phyloP scores from a whole-genome alignment of 1,140 invertebrate genomes.

The Samia ricini region DNA sequence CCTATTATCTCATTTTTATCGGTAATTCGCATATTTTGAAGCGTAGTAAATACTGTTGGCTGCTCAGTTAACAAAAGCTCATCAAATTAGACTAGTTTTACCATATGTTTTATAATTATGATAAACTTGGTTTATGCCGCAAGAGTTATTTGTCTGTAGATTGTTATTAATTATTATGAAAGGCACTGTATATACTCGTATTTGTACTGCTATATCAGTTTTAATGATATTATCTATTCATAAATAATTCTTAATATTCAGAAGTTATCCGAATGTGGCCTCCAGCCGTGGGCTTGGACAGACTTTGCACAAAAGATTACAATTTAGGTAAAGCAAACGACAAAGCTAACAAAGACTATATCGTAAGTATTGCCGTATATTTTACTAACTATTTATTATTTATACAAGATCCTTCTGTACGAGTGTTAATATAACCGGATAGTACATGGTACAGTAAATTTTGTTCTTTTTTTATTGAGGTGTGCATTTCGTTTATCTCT shows the following conservation, averaged over 20 bases:
- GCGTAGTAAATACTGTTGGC: neutral
- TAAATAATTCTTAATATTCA: conserved; percentile 12
- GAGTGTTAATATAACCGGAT: too few relatives aligned
- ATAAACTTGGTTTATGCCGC: neutral
- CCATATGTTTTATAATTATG: neutral
- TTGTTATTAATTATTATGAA: neutral
- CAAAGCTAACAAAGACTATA: conserved; percentile 26
- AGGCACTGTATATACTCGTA: neutral
- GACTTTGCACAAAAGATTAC: conserved; percentile 74
- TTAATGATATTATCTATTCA: too few relatives aligned
- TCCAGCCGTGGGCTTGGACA: conserved; percentile 63
- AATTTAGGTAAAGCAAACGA: conserved; percentile 40
- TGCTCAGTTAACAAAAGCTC: neutral
- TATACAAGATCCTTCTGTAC: too few relatives aligned
- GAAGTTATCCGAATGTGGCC: conserved; percentile 79
- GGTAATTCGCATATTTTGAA: neutral
- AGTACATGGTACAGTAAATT: too few relatives aligned
- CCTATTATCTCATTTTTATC: too few relatives aligned
- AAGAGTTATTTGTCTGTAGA: neutral
- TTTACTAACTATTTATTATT: too few relatives aligned
- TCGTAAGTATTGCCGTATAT: conserved; percentile 19
- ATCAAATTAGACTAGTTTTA: neutral
- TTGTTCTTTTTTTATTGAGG: too few relatives aligned
- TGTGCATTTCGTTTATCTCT: too few relatives aligned
- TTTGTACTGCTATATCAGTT: too few relatives aligned